Conservation (phyloP, 2,797 vertebrate genomes). For the Labeo calbasu region DNA sequence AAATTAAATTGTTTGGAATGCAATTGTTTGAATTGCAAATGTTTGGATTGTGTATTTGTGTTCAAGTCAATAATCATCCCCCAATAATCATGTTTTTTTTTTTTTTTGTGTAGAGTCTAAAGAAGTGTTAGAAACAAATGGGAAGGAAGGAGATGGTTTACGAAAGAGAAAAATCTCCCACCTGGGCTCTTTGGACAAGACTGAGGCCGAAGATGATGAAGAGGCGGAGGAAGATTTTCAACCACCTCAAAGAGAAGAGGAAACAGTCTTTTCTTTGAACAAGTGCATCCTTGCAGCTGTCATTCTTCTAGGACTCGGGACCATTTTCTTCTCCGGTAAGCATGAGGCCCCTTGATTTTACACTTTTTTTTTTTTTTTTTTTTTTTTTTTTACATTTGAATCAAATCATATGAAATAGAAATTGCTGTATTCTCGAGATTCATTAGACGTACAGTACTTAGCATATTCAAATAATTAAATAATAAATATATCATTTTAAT, state of each 20-base stretch:
- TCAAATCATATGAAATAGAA: neutral
- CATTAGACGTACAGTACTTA: neutral
- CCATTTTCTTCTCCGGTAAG: slow-evolving; percentile 81
- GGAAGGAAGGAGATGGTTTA: slow-evolving; percentile 61
- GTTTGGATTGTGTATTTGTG: neutral
- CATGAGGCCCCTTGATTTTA: neutral
- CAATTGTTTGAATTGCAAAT: too few species aligned
- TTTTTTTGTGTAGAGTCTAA: slow-evolving; percentile 56
- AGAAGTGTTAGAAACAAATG: slow-evolving; percentile 55
- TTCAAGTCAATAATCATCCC: neutral
- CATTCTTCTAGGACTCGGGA: slow-evolving; percentile 78
- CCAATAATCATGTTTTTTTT: neutral
- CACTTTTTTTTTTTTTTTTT: neutral
- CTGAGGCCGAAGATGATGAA: slow-evolving; percentile 58
- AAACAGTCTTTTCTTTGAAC: slow-evolving; percentile 78
- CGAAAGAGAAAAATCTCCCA: slow-evolving; percentile 72
- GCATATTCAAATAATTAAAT: neutral
- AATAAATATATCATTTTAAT: neutral
- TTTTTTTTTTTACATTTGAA: too few species aligned
- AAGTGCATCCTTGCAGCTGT: slow-evolving; percentile 83
- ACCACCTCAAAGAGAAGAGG: slow-evolving; percentile 67
- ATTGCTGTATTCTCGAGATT: neutral
- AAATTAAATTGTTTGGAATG: too few species aligned
- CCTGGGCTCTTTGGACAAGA: slow-evolving; percentile 72
- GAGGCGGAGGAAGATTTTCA: slow-evolving; percentile 73